Evolutionary conservation across 2,113 vertebrate species (phyloP), one percentile per base, ranked within the genome.

Genomic region (Arenaria interpres): DNA sequence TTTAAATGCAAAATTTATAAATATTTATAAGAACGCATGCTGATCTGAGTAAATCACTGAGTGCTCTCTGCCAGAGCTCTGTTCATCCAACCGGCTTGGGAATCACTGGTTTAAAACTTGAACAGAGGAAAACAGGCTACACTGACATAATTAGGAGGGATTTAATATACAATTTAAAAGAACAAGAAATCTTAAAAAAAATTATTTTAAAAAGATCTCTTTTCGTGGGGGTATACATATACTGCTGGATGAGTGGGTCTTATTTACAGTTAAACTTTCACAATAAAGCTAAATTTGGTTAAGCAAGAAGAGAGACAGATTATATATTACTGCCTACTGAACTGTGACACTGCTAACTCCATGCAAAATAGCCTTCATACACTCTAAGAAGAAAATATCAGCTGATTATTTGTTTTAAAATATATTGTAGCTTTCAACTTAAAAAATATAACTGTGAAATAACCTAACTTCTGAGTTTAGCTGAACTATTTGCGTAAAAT

Each of bases 401-500:
- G 48, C 63, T 77, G 68, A 54, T 63, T 71, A 95, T 64, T 62
- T 91, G 19, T 45, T 96, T 92, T 86, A 76, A 85, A 88, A 88
- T 69, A 45, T 20, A 88, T 48, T 78, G 33, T 11, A 86, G 43
- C 63, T 93, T 96, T 92, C 69, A 87, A 77, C 53, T 54, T 86
- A 56, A 63, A 93, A 82, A 80, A 76, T 3, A 0, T 12, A 88
- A 46, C 48, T 77, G 41, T 67, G 60, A 76, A 43, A 56, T 53
- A 89, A 90, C 66, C 73, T 72, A 56, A 74, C 41, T 92, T 86
- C 75, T 86, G n/a, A 89, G 48, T 89, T 92, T 75, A 74, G 77
- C 43, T 82, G 76, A 93, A 67, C 20, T 93, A 82, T 75, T 91
- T 96, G 43, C 83, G 94, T 91, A 93, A 95, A 93, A 90, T 92